These are phyloP conservation scores for Eubasilissa splendida DNA, from an alignment of 2,888 invertebrate genomes.

Conservation along the genomic window DNA sequence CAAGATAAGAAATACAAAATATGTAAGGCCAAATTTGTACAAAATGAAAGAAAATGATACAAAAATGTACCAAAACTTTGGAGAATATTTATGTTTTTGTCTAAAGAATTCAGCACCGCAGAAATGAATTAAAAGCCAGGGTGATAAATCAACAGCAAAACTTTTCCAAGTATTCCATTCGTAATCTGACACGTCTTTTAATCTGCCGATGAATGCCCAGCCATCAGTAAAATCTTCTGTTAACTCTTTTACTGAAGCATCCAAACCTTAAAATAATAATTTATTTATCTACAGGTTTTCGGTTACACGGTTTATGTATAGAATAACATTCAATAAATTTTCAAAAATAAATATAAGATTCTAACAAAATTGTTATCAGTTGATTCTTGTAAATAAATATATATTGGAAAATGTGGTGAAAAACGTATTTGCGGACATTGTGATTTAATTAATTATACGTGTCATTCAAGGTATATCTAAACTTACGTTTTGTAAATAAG, in stretches of 20 bases:
- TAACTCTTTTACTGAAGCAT: slow-evolving; percentile 28
- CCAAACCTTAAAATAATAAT: slow-evolving; percentile 43
- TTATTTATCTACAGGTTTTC: background rate
- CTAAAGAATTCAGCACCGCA: slow-evolving; percentile 71
- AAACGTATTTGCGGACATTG: too few relatives aligned
- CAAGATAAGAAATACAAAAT: slow-evolving; percentile 69
- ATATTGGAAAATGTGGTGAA: too few relatives aligned
- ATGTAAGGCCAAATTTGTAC: slow-evolving; percentile 68
- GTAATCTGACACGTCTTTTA: slow-evolving; percentile 78
- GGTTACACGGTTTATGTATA: too few relatives aligned
- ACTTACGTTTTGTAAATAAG: slow-evolving; percentile 71
- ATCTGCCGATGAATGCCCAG: slow-evolving; percentile 72
- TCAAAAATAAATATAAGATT: too few relatives aligned
- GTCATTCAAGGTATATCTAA: slow-evolving; percentile 29
- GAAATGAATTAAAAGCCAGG: slow-evolving; percentile 74
- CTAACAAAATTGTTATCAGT: too few relatives aligned
- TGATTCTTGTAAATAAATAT: too few relatives aligned
- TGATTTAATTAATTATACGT: background rate
- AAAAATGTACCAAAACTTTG: slow-evolving; percentile 73
- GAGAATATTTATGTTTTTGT: slow-evolving; percentile 60
- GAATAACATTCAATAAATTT: too few relatives aligned
- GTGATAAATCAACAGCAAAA: slow-evolving; percentile 69
- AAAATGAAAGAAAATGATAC: slow-evolving; percentile 70
- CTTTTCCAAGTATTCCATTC: slow-evolving; percentile 81
- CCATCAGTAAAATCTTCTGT: slow-evolving; percentile 72